Percentiles rank a stretch among this genome's conserved stretches.
Conservation (phyloP, 1,140 invertebrate species). For the Adelges cooleyi region DNA sequence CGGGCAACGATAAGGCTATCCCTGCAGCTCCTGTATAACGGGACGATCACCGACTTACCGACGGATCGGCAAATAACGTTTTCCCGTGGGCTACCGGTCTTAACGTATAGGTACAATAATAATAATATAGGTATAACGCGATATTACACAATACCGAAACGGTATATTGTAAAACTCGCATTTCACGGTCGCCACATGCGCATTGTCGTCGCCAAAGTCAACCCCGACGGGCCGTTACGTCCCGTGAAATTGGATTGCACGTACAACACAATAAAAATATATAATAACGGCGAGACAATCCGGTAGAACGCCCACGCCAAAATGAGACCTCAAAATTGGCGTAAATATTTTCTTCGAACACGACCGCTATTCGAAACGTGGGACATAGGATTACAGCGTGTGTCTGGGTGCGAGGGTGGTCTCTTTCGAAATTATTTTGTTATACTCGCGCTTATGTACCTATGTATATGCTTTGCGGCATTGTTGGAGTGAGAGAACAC, state of each 20-base stretch:
- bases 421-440: constrained; percentile 8
- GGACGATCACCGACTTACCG: no score
- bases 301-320: neutral
- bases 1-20: no score
- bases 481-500: no score
- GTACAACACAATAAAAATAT: neutral
- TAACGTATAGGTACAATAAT: no score
- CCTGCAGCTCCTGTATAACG: no score
- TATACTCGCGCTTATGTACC: no score
- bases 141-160: no score
- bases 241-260: constrained; percentile 7
- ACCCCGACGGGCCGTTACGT: no score
- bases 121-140: no score
- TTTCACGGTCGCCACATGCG: neutral
- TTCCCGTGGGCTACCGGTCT: no score
- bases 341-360: neutral
- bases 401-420: neutral
- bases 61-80: no score
- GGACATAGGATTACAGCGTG: neutral
- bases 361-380: neutral
- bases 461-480: neutral
- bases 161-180: neutral
- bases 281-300: neutral
- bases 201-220: no score
- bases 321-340: constrained; percentile 6